Percentiles rank a stretch among this genome's conserved stretches.
Conservation (phyloP, 2,888 invertebrate genomes). For the Oligia strigilis region DNA sequence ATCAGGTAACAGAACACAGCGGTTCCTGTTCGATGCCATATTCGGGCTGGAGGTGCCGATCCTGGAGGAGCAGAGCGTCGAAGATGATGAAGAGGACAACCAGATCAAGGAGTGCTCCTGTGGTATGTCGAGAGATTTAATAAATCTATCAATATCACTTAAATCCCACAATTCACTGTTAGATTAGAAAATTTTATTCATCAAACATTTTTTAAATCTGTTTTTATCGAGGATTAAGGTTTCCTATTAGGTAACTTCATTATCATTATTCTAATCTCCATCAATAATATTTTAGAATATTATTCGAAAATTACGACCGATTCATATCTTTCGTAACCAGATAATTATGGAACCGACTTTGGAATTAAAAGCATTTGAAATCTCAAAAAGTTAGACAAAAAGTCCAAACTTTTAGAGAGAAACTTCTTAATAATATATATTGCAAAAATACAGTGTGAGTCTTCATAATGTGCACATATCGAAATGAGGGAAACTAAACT, state of each 20-base stretch:
- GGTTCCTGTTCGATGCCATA: conserved; percentile 94
- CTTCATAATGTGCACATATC: too few species aligned
- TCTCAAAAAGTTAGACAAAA: background rate
- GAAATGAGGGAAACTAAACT: too few species aligned
- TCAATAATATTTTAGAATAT: conserved; percentile 2
- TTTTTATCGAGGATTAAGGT: background rate
- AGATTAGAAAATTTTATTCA: conserved; percentile 4
- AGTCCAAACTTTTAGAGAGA: conserved; percentile 7
- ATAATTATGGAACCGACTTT: background rate
- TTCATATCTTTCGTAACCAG: conserved; percentile 2
- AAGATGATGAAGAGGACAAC: conserved; percentile 91
- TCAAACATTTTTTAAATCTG: background rate
- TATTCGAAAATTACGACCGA: conserved; percentile 15
- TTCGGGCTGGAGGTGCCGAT: conserved; percentile 92
- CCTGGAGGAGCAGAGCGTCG: conserved; percentile 90
- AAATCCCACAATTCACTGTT: background rate
- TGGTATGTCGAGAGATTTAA: conserved; percentile 88
- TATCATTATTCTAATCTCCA: background rate
- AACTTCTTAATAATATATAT: conserved; percentile 1
- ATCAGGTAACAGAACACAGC: conserved; percentile 90
- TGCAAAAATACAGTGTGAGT: background rate
- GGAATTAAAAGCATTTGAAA: conserved; percentile 2
- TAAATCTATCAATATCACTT: conserved; percentile 23
- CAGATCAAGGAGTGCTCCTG: conserved; percentile 93
- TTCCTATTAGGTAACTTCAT: conserved; percentile 23